Percentiles rank a stretch among this genome's conserved stretches.
These are phyloP conservation scores for Exephanes ischioxanthus DNA, from an alignment of 2,888 invertebrate species.

Conservation along the genomic window DNA sequence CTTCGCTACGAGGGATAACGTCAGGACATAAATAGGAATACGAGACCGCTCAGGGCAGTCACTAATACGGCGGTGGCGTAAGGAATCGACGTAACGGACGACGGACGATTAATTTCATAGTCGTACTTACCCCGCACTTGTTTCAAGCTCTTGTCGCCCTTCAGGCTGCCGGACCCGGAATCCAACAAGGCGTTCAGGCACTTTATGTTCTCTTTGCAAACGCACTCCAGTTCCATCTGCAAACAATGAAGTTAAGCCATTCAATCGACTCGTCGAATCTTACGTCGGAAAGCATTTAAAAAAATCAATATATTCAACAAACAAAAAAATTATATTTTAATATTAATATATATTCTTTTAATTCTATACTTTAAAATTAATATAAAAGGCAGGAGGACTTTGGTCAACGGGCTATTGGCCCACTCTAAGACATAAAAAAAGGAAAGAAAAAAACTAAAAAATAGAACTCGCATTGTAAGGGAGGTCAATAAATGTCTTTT, in stretches of 20 bases:
- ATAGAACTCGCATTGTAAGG: no score
- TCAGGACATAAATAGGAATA: conserved; percentile 73
- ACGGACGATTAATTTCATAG: conserved; percentile 74
- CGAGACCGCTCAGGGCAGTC: conserved; percentile 75
- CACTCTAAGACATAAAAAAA: no score
- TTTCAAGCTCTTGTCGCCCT: conserved; percentile 81
- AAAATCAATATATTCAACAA: background rate
- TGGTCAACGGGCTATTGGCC: no score
- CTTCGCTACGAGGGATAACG: conserved; percentile 29
- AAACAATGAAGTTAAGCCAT: conserved; percentile 75
- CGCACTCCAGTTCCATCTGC: conserved; percentile 93
- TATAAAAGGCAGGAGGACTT: no score
- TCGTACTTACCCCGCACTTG: conserved; percentile 84
- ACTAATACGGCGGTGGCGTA: conserved; percentile 75
- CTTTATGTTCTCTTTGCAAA: conserved; percentile 94
- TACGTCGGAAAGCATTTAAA: background rate
- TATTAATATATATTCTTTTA: background rate
- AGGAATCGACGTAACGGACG: conserved; percentile 71
- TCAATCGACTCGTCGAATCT: conserved; percentile 13
- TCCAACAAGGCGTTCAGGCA: conserved; percentile 91
- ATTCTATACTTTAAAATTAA: background rate
- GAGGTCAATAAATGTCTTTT: no score
- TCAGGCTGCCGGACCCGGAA: conserved; percentile 83
- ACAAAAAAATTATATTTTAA: background rate
- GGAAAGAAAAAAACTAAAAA: no score